These are phyloP conservation scores for Serripes groenlandicus DNA, from an alignment of 2,888 invertebrate species.

Conservation along the genomic window DNA sequence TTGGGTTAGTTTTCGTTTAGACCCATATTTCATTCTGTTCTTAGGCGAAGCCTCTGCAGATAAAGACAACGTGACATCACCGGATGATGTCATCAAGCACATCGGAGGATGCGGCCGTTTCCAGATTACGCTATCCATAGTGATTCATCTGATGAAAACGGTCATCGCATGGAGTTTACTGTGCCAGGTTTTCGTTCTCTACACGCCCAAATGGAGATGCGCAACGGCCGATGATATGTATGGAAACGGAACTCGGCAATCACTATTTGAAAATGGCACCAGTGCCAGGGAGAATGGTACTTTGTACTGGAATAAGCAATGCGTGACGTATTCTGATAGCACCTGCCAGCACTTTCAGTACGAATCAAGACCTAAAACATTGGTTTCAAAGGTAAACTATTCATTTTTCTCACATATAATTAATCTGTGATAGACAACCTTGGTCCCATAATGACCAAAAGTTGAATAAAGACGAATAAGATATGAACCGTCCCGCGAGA, in stretches of 20 bases:
- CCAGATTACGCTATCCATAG: conserved; percentile 23
- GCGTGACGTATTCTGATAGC: neutral
- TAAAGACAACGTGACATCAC: conserved; percentile 21
- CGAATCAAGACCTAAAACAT: neutral
- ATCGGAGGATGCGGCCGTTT: conserved; percentile 50
- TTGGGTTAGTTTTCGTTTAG: too few species aligned
- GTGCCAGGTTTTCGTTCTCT: conserved; percentile 5
- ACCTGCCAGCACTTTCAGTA: neutral
- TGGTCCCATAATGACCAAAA: too few species aligned
- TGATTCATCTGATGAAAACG: conserved; percentile 35
- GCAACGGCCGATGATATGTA: conserved; percentile 18
- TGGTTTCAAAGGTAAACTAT: neutral
- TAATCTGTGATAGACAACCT: too few species aligned
- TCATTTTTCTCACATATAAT: too few species aligned
- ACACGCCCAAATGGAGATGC: conserved; percentile 39
- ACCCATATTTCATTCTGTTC: too few species aligned
- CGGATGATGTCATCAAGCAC: conserved; percentile 39
- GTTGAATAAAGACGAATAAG: too few species aligned
- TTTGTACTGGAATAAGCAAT: conserved; percentile 4
- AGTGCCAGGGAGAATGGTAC: too few species aligned
- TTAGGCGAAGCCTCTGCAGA: too few species aligned
- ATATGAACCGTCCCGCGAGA: too few species aligned
- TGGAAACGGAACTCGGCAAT: neutral
- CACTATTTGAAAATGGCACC: neutral
- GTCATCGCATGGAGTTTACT: conserved; percentile 24